These are phyloP conservation scores for Eucidaris tribuloides DNA, from an alignment of 35 echinoderm and acorn worm genomes.

Conservation along the genomic window DNA sequence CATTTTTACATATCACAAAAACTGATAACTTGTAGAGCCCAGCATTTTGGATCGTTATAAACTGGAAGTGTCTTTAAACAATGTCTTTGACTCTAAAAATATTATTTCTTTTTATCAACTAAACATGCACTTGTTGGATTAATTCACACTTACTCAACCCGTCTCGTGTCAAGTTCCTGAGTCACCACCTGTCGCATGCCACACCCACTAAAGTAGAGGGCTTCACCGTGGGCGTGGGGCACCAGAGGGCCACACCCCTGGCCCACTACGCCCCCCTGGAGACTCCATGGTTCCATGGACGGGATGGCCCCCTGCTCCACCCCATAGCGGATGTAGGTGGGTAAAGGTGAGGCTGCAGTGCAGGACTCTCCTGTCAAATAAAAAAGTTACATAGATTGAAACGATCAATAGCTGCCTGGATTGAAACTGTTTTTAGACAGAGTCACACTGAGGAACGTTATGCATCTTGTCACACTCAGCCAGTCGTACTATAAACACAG, in stretches of 20 bases:
- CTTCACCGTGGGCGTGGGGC: conserved; percentile 83
- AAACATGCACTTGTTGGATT: neutral
- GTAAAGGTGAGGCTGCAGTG: conserved; percentile 24
- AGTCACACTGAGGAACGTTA: too few species aligned
- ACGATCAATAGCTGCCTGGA: too few species aligned
- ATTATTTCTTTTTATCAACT: neutral
- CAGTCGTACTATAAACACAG: too few species aligned
- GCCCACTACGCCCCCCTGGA: conserved; percentile 66
- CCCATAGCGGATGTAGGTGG: conserved; percentile 54
- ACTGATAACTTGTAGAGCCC: neutral
- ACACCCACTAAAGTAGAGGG: conserved; percentile 91
- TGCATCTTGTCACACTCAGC: too few species aligned
- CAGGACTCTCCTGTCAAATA: conserved; percentile 45
- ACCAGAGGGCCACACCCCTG: conserved; percentile 77
- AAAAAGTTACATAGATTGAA: neutral
- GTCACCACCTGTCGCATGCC: conserved; percentile 82
- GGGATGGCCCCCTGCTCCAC: conserved; percentile 58
- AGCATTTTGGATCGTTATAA: neutral
- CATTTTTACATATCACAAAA: too few species aligned
- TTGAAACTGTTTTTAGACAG: too few species aligned
- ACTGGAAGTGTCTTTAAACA: too few species aligned
- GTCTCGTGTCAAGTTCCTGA: conserved; percentile 69
- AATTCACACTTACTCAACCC: conserved; percentile 37
- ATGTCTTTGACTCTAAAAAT: too few species aligned
- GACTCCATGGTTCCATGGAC: conserved; percentile 44